Base-by-base conservation (phyloP, 1,140 invertebrate species). In the Pseudobourletiella spinata region DNA sequence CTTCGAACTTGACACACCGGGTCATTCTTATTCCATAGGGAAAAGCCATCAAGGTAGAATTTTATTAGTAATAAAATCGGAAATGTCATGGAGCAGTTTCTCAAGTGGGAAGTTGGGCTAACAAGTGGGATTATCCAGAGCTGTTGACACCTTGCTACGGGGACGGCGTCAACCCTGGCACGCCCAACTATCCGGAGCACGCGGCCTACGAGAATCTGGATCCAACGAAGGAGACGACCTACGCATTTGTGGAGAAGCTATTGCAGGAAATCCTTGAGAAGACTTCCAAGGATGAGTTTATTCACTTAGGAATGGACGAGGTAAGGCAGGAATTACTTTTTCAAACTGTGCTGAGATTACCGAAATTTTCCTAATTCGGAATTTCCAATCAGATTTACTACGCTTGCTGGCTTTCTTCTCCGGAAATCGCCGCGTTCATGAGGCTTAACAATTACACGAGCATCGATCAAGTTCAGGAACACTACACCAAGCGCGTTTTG, bases 1-100 rank as follows among this genome's bases (percentile, higher is more conserved):
- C 50, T 80, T 87, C 1, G 94, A 97, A 78, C 93, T 95, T 75
- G 93, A 96, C 75, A 86, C 88, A 16, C 92, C 93, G 66, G 91
- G 87, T 42, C 51, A 64, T 46, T 67, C 57, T 20, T 24, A 29
- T 48, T 68, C 18, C n/a, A 50, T 57, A 35, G 56, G 64, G 39
- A 57, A 64, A 52, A 28, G 22, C 14, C 61, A 64, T 66, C 61
- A 64, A 48, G 39, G 67, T 61, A 16, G 20, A 22, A 15, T 48
- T 15, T 8, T 48, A 6, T 18, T 11, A 15, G 22, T 22, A 15
- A 48, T 22, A 22, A 15, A 48, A 48, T 22, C 6, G 20, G 11
- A 15, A 6, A 11, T 15, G n/a, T 39, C n/a, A 11, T 48, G 6
- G 11, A 15, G 8, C 30, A 8, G 20, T 28, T 54, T 54, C 6